These are phyloP conservation scores for Paedocypris micromegethes DNA, from an alignment of 2,797 vertebrate genomes.

Conservation along the genomic window DNA sequence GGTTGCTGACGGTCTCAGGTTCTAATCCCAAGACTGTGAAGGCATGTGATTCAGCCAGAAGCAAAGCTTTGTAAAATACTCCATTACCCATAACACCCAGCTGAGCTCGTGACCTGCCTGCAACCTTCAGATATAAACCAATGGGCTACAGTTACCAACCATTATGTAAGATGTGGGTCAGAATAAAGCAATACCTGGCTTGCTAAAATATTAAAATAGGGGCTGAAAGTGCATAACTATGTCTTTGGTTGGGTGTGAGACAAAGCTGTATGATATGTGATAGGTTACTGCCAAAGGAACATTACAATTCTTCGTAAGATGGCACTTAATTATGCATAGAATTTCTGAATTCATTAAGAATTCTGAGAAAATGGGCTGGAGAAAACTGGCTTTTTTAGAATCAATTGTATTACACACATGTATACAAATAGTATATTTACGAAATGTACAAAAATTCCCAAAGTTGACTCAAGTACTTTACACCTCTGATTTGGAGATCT, in stretches of 20 bases:
- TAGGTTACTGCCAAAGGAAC: too few relatives aligned
- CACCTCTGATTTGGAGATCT: too few relatives aligned
- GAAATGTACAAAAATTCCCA: too few relatives aligned
- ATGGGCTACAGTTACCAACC: slow-evolving; percentile 56
- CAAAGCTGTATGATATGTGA: too few relatives aligned
- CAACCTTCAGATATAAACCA: slow-evolving; percentile 98
- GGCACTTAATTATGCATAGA: too few relatives aligned
- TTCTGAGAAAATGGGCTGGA: too few relatives aligned
- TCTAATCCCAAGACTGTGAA: slow-evolving; percentile 43
- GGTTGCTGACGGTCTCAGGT: slow-evolving; percentile 47
- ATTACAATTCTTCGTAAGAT: too few relatives aligned
- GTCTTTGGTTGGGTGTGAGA: background rate
- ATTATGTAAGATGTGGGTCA: slow-evolving; percentile 2
- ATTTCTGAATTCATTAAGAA: too few relatives aligned
- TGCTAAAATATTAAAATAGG: slow-evolving; percentile 9
- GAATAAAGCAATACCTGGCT: slow-evolving; percentile 19
- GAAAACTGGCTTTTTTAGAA: too few relatives aligned
- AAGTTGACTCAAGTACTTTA: too few relatives aligned
- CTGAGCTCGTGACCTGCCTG: slow-evolving; percentile 90
- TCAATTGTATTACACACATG: too few relatives aligned
- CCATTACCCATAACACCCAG: slow-evolving; percentile 84
- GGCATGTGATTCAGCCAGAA: slow-evolving; percentile 74
- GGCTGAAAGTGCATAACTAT: background rate
- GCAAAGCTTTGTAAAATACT: slow-evolving; percentile 68
- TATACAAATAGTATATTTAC: too few relatives aligned